Conservation (phyloP, 2,888 invertebrate species). For the Thymelicus acteon region DNA sequence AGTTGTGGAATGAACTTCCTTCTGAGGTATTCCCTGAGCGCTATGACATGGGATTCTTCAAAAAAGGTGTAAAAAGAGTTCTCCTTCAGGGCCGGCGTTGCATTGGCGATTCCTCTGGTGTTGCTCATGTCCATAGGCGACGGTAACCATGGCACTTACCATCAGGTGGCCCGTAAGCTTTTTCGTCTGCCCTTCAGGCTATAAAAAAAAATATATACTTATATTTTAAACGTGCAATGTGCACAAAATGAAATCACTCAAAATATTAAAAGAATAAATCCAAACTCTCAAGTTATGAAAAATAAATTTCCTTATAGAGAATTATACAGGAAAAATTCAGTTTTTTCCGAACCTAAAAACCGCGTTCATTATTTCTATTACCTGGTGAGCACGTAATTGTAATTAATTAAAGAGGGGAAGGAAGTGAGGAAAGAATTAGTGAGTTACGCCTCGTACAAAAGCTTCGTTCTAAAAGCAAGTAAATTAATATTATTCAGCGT, state of each 20-base stretch:
- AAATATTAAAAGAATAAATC: background rate
- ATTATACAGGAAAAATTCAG: slow-evolving; percentile 1
- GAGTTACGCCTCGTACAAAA: background rate
- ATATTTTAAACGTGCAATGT: background rate
- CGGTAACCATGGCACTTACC: too few species aligned
- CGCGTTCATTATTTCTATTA: slow-evolving; percentile 15
- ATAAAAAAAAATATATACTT: too few species aligned
- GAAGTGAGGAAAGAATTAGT: slow-evolving; percentile 7
- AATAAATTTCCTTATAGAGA: background rate
- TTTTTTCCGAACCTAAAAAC: background rate
- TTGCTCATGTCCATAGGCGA: too few species aligned
- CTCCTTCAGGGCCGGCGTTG: too few species aligned
- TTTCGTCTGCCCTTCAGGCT: too few species aligned
- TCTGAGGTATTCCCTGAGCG: too few species aligned
- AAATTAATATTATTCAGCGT: background rate
- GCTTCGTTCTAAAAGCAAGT: background rate
- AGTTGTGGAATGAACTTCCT: too few species aligned
- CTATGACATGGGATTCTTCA: too few species aligned
- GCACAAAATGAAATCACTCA: background rate
- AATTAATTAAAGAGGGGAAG: slow-evolving; percentile 22
- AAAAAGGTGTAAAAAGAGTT: too few species aligned
- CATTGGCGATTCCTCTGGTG: too few species aligned
- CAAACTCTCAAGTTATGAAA: background rate
- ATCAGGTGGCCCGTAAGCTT: too few species aligned
- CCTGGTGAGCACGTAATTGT: slow-evolving; percentile 11